Evolutionary conservation across 2,888 invertebrate genomes (phyloP).

Genomic region (Thelaira solivaga): DNA sequence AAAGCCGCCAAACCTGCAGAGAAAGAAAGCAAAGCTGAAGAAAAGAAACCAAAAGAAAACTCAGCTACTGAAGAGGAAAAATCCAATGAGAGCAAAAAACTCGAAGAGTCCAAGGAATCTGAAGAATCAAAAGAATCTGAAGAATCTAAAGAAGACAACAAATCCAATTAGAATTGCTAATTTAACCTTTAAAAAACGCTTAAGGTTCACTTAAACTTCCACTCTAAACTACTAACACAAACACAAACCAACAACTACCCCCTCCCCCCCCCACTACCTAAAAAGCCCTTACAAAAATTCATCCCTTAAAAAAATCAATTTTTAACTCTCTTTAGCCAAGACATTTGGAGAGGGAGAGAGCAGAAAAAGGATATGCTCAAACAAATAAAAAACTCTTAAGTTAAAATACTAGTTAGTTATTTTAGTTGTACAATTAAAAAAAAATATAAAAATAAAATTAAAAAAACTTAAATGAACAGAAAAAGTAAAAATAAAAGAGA

Average conservation of each 20-base stretch:
- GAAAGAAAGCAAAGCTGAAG: slow-evolving; percentile 52
- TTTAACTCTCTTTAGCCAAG: not conserved
- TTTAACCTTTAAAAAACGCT: slow-evolving; percentile 52
- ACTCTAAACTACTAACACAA: slow-evolving; percentile 47
- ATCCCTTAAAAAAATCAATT: too few species aligned
- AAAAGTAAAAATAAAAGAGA: slow-evolving; percentile 31
- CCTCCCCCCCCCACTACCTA: slow-evolving; percentile 3
- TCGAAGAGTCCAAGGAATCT: slow-evolving; percentile 67
- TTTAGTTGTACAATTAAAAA: slow-evolving; percentile 68
- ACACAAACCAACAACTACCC: slow-evolving; percentile 22
- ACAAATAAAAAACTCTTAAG: slow-evolving; percentile 62
- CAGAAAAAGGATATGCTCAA: slow-evolving; percentile 37
- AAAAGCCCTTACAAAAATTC: slow-evolving; percentile 27
- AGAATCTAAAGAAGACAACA: slow-evolving; percentile 72
- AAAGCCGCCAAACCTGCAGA: slow-evolving; percentile 73
- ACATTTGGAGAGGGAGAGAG: slow-evolving; percentile 1
- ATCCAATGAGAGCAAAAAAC: slow-evolving; percentile 64
- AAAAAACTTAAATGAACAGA: slow-evolving; percentile 52
- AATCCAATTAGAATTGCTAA: slow-evolving; percentile 64
- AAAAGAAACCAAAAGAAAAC: slow-evolving; percentile 45
- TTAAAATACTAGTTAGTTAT: slow-evolving; percentile 68
- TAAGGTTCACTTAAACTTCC: slow-evolving; percentile 61
- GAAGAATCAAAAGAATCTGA: slow-evolving; percentile 68
- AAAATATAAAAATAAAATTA: too few species aligned
- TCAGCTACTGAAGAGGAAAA: slow-evolving; percentile 53